phyloP scores from a whole-genome alignment of 1,140 invertebrate species.

The Eulimnadia texana region DNA sequence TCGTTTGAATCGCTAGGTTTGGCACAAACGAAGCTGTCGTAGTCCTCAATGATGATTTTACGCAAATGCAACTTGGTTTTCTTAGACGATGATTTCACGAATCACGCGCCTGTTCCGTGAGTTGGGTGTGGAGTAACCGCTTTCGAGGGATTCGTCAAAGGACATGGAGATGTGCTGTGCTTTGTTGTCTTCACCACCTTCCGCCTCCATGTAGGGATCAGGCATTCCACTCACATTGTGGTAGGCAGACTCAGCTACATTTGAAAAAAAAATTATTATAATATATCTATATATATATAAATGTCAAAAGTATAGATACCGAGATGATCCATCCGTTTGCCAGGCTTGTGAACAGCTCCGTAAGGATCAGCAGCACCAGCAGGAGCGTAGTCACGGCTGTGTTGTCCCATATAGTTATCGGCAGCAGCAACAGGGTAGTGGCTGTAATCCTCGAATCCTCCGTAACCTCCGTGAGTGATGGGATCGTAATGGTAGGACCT shows the following conservation, averaged over 20 bases:
- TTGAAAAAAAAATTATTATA: conserved; percentile 19
- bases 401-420: conserved; percentile 29
- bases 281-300: conserved; percentile 16
- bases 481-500: conserved; percentile 36
- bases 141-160: conserved; percentile 81
- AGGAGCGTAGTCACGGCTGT: conserved; percentile 38
- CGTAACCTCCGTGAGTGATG: conserved; percentile 60
- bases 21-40: background rate
- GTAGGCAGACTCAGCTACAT: conserved; percentile 63
- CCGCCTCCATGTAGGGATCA: conserved; percentile 68
- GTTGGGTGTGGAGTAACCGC: conserved; percentile 83
- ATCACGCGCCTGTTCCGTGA: conserved; percentile 76
- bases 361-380: conserved; percentile 48
- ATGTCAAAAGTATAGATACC: background rate
- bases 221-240: conserved; percentile 79
- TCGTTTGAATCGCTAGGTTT: background rate
- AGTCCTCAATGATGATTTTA: background rate
- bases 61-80: no score
- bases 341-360: conserved; percentile 68
- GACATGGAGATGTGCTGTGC: conserved; percentile 63
- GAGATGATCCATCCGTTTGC: conserved; percentile 41
- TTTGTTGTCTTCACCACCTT: conserved; percentile 36
- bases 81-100: conserved; percentile 78
- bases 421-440: conserved; percentile 47
- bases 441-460: conserved; percentile 68